phyloP scores from a whole-genome alignment of 2,888 invertebrate species.

The Digitonthophagus gazella region DNA sequence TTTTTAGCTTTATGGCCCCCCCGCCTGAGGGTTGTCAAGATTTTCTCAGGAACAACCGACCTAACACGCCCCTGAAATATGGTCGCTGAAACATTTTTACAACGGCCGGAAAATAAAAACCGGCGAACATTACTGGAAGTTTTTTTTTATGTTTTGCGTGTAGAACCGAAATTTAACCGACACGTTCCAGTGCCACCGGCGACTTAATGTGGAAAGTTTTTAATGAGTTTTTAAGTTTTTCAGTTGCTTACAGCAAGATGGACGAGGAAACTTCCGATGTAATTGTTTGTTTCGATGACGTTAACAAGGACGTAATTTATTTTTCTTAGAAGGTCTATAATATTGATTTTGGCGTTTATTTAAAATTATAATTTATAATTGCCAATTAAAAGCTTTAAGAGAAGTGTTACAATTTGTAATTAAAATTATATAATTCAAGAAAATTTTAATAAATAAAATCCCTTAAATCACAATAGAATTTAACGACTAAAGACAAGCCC shows the following conservation, averaged over 20 bases:
- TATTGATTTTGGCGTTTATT: no score
- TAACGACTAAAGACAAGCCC: background rate
- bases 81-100: slow-evolving; percentile 20
- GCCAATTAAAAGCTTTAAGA: no score
- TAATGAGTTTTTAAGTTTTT: background rate
- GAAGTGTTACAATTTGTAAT: no score
- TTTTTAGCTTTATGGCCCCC: background rate
- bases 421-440: no score
- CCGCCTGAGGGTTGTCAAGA: background rate
- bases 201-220: background rate
- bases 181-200: background rate
- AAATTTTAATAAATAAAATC: no score
- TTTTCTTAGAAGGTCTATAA: background rate
- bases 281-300: background rate
- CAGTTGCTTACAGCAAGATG: background rate
- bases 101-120: slow-evolving; percentile 11
- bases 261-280: background rate
- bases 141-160: background rate
- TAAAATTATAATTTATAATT: no score
- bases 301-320: background rate
- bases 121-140: background rate
- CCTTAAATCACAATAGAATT: no score
- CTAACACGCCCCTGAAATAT: slow-evolving; percentile 19
- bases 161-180: background rate
- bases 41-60: background rate